Evolutionary conservation across 2,113 vertebrate species (phyloP), one percentile per base, ranked within the genome.

Genomic region (Oxygymnocypris stewartii): DNA sequence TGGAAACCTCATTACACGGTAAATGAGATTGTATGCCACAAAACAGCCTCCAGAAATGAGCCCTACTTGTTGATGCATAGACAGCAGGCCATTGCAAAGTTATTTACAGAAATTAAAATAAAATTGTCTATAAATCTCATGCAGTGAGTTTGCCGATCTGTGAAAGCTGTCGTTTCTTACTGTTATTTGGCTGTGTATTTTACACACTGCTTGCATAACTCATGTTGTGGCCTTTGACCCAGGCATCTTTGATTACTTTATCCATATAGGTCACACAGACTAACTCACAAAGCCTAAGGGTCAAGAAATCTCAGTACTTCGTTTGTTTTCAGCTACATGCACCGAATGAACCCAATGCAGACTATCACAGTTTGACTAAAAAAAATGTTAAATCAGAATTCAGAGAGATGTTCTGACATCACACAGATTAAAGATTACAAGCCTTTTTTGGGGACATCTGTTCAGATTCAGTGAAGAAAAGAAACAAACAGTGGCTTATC

Each of bases 361-460:
- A 75, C 6, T 13, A 44, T 74, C 37, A 73, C 37, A 74, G 71
- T n/a, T 35, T 31, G 28, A 31, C 28, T 1, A 31, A 31, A 31
- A 31, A 31, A 31, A n/a, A n/a, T n/a, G n/a, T 61, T 37, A 80
- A 63, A 25, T 63, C 54, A 49, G 42, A 76, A 63, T 42, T n/a
- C 78, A 42, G n/a, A 49, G 42, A 76, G 74, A 47, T 47, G 49
- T 51, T 23, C 28, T 18, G 3, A 42, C 18, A 42, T 44, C 57
- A 65, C 59, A 6, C 79, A 81, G 40, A 81, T 81, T 81, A 65
- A 47, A 65, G 57, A 65, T 81, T 44, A 81, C 79, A 81, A 81
- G 59, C 59, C 59, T 25, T 65, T 80, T 81, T 31, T 82, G 28
- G n/a, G 59, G 59, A 47, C 25, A 63, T 82, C 59, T 65, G 79